Conservation (phyloP, 2,797 vertebrate species). For the Toxotes lorentzi region DNA sequence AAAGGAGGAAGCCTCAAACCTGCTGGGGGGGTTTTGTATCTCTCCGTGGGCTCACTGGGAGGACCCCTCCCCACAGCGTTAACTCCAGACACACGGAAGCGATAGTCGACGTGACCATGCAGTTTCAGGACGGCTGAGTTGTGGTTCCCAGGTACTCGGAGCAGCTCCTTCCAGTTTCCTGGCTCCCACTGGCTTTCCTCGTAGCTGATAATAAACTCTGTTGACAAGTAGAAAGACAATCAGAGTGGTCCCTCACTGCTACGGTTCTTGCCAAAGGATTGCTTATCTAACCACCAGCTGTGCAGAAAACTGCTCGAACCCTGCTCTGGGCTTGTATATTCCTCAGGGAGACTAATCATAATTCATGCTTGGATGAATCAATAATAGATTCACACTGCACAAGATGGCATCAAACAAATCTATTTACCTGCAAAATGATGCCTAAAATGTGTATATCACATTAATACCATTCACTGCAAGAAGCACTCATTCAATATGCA, state of each 20-base stretch:
- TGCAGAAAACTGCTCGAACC: conserved; percentile 56
- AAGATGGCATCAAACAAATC: conserved; percentile 58
- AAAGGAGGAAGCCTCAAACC: conserved; percentile 80
- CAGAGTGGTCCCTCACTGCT: conserved; percentile 39
- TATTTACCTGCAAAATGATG: conserved; percentile 40
- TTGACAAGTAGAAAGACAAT: conserved; percentile 63
- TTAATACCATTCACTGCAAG: neutral
- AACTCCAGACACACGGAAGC: conserved; percentile 88
- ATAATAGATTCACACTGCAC: conserved; percentile 61
- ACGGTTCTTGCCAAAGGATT: conserved; percentile 51
- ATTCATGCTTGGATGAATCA: conserved; percentile 63
- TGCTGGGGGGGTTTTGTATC: conserved; percentile 89
- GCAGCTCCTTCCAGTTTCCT: conserved; percentile 90
- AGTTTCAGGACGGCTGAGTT: conserved; percentile 83
- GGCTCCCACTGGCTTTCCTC: conserved; percentile 91
- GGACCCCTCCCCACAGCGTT: conserved; percentile 90
- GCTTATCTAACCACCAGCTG: conserved; percentile 72
- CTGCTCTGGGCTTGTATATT: conserved; percentile 49
- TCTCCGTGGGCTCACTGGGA: conserved; percentile 86
- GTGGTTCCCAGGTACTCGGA: conserved; percentile 83
- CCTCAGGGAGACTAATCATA: conserved; percentile 52
- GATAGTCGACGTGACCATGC: conserved; percentile 89
- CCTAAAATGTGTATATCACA: conserved; percentile 12
- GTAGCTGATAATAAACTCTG: conserved; percentile 94
- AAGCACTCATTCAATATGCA: neutral